Evolutionary conservation across 1,140 invertebrate species (phyloP).

Genomic region (Chymomyza costata): DNA sequence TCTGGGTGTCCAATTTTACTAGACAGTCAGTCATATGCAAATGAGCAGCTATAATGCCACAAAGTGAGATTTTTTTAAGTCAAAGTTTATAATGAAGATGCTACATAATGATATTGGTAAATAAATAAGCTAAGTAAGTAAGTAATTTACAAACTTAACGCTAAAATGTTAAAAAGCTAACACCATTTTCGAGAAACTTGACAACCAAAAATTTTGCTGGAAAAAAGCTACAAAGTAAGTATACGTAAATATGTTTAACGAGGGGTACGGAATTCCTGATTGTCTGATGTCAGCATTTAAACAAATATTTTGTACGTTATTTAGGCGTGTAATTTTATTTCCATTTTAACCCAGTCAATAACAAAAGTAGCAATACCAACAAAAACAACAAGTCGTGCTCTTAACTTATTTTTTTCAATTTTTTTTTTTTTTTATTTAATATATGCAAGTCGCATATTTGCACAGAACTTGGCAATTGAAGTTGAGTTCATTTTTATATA

Average conservation of each 20-base stretch:
- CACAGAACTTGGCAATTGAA: too few relatives aligned
- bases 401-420: too few relatives aligned
- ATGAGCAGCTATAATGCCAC: too few relatives aligned
- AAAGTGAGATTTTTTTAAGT: too few relatives aligned
- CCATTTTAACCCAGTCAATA: not conserved
- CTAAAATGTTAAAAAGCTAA: constrained; percentile 63
- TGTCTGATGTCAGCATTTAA: constrained; percentile 66
- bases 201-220: constrained; percentile 24
- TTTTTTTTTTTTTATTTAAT: too few relatives aligned
- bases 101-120: constrained; percentile 56
- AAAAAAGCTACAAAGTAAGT: not conserved
- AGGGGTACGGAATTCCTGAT: constrained; percentile 21
- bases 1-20: too few relatives aligned
- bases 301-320: constrained; percentile 60
- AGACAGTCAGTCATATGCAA: too few relatives aligned
- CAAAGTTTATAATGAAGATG: constrained; percentile 55
- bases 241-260: constrained; percentile 12
- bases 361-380: not conserved
- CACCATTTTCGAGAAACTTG: constrained; percentile 26
- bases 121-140: constrained; percentile 42
- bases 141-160: constrained; percentile 51
- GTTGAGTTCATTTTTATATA: too few relatives aligned
- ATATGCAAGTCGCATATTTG: too few relatives aligned
- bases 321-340: constrained; percentile 67
- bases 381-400: too few relatives aligned